A percentile compares a stretch with the other conserved stretches of the same genome.
Conservation (phyloP, 2,888 invertebrate genomes). For the Laothoe populi region DNA sequence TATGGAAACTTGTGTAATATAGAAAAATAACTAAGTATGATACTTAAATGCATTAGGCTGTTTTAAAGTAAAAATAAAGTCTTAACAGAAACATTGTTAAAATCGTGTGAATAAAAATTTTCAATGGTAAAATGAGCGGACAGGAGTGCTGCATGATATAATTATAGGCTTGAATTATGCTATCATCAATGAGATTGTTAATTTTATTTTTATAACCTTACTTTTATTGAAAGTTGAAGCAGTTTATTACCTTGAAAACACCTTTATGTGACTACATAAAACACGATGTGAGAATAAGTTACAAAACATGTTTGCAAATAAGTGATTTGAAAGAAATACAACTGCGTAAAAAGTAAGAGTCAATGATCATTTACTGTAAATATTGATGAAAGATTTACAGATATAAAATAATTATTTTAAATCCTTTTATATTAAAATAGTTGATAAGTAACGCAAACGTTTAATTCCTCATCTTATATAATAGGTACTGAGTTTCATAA, state of each 20-base stretch:
- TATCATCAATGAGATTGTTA: too few relatives aligned
- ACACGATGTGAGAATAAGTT: constrained; percentile 21
- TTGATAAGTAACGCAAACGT: not conserved
- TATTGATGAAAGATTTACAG: not conserved
- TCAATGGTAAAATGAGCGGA: too few relatives aligned
- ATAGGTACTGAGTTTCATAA: too few relatives aligned
- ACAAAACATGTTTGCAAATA: not conserved
- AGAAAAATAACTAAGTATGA: too few relatives aligned
- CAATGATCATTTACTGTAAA: constrained; percentile 10
- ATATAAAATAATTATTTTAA: not conserved
- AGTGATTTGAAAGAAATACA: not conserved
- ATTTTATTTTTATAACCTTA: not conserved
- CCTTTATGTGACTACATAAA: constrained; percentile 13
- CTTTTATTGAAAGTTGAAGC: not conserved
- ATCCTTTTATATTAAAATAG: constrained; percentile 1
- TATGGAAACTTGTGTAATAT: too few relatives aligned
- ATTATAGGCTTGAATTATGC: too few relatives aligned
- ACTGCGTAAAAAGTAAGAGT: not conserved
- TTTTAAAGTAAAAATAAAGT: too few relatives aligned
- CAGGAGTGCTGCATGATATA: too few relatives aligned
- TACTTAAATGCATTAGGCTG: too few relatives aligned
- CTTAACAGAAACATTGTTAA: too few relatives aligned
- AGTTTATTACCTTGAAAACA: constrained; percentile 22
- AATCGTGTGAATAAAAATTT: too few relatives aligned
- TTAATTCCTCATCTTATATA: too few relatives aligned